These are phyloP conservation scores for Phocoena sinus DNA, from an alignment of 2,113 vertebrate species.

Conservation along the genomic window DNA sequence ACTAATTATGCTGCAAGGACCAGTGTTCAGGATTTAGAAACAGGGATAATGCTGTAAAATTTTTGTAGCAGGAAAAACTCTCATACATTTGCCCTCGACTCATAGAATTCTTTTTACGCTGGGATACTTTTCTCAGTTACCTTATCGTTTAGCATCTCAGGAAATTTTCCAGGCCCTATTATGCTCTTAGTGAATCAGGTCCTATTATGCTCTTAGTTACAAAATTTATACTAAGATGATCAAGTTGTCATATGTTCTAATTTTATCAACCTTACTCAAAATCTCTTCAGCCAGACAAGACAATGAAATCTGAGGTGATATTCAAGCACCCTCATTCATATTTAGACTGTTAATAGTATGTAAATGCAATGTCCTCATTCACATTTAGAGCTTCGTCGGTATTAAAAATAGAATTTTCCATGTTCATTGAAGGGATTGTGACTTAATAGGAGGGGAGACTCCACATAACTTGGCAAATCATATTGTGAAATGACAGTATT, in stretches of 20 bases:
- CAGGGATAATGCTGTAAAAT: neutral
- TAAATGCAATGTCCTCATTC: neutral
- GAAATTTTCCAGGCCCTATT: neutral
- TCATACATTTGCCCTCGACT: neutral
- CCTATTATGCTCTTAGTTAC: neutral
- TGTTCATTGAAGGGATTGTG: neutral
- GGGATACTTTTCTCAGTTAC: neutral
- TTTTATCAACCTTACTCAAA: neutral
- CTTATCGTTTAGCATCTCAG: neutral
- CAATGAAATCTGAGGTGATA: neutral
- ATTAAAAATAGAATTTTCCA: neutral
- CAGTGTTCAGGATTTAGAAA: neutral
- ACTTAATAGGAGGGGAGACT: neutral
- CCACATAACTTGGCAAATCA: neutral
- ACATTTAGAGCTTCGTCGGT: neutral
- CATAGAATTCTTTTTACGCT: neutral
- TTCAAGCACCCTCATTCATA: neutral
- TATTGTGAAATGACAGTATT: slow-evolving; percentile 5
- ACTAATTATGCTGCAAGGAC: neutral
- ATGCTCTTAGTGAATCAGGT: neutral
- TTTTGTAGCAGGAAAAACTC: neutral
- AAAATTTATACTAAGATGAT: neutral
- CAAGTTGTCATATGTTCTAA: neutral
- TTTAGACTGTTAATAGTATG: neutral
- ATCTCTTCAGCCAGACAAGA: neutral